Percentiles rank a stretch among this genome's conserved stretches.
Conservation (phyloP, 2,113 vertebrate genomes). For the Chlorodrepanis virens region DNA sequence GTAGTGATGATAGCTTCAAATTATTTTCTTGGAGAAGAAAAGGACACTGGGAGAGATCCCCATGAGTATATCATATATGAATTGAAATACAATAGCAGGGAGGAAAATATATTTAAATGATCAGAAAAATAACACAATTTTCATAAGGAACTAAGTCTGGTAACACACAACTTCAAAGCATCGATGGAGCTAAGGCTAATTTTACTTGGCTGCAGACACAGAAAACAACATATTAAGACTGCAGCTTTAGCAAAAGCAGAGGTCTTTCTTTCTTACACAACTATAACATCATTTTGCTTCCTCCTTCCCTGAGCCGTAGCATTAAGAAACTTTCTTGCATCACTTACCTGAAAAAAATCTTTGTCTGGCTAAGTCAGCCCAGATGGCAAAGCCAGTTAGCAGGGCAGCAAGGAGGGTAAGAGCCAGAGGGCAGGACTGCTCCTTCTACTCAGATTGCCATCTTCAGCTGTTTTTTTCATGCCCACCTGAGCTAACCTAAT, state of each 20-base stretch:
- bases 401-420: not conserved
- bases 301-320: not conserved
- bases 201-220: not conserved
- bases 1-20: not conserved
- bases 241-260: not conserved
- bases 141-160: not conserved
- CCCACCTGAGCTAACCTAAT: not conserved
- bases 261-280: not conserved
- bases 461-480: not conserved
- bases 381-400: not conserved
- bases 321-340: not conserved
- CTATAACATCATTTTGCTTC: not conserved
- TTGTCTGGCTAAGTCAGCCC: not conserved
- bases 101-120: not conserved
- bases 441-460: not conserved
- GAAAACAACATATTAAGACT: not conserved
- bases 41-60: not conserved
- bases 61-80: not conserved
- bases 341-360: not conserved
- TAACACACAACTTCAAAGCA: not conserved
- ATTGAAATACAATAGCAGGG: not conserved
- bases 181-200: accelerated
- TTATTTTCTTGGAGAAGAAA: not conserved
- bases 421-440: not conserved
- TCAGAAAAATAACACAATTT: not conserved